Base-by-base conservation (phyloP, 2,113 vertebrate genomes). In the Tragulus kanchil region DNA sequence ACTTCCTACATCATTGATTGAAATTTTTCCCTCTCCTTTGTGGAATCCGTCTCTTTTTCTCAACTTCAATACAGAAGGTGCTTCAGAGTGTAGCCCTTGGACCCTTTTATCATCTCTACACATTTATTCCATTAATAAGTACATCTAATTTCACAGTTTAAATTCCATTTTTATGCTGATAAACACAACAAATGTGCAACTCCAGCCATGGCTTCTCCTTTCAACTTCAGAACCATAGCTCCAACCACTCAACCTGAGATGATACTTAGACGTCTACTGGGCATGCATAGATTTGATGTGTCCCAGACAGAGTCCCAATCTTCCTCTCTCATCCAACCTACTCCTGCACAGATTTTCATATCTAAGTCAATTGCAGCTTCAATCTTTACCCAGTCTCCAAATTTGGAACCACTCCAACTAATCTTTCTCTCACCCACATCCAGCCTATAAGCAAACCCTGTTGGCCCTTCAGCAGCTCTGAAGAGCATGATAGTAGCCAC, bases 1-100 rank as follows among this genome's bases (percentile, higher is more conserved):
- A 50, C 67, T 45, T 50, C 45, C 42, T 42, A 0, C 3, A 0
- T 78, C 26, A 52, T 0, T 7, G 17, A 6, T 23, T 25, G 31
- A 48, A 52, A 45, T 3, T 61, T 78, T 45, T 28, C 36, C 3
- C 0, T 19, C 12, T 54, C 36, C 11, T 89, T n/a, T 71, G 50
- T 56, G 89, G 54, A 93, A 56, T 50, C 45, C 36, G 71, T 61
- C 31, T 73, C 19, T 16, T 23, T 71, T 92, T 13, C n/a, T 78
- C n/a, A 65, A 42, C 19, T 69, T 69, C 48, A 25, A 0, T 26
- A 42, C 23, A 69, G 25, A 77, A 45, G 6, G 23, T 82, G n/a
- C 19, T 52, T 61, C 28, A 25, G n/a, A 64, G 62, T 50, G 79
- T 15, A 56, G 59, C 25, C 8, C 2, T 50, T n/a, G 19, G 50